These are phyloP conservation scores for Bothrops jararaca DNA, from an alignment of 2,113 vertebrate genomes.

Conservation along the genomic window DNA sequence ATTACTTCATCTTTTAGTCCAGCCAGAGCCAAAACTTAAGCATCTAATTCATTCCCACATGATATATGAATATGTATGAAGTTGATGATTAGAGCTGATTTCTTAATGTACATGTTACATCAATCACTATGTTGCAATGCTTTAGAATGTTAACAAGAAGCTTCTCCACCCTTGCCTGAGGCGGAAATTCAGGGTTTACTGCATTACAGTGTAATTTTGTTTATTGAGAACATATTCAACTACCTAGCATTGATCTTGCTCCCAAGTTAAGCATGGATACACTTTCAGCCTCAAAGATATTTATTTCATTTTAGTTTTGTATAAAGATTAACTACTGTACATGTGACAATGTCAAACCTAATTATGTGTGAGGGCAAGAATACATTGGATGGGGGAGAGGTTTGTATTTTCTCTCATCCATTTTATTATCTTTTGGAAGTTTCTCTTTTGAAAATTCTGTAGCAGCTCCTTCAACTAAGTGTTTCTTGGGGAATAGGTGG, in stretches of 20 bases:
- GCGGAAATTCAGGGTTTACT: slow-evolving; percentile 15
- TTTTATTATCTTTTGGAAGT: neutral
- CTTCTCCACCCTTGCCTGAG: neutral
- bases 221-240: neutral
- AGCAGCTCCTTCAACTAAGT: neutral
- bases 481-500: neutral
- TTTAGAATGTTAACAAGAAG: slow-evolving; percentile 14
- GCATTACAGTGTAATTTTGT: neutral
- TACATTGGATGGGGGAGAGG: neutral
- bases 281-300: neutral
- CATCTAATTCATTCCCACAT: neutral
- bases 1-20: neutral
- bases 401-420: neutral
- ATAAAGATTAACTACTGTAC: neutral
- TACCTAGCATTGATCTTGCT: neutral
- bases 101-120: slow-evolving; percentile 1
- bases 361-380: neutral
- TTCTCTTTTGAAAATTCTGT: neutral
- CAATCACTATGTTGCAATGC: neutral
- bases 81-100: neutral
- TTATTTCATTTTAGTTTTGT: neutral
- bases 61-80: neutral
- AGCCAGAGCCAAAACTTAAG: neutral
- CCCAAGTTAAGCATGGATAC: neutral
- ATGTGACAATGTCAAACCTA: neutral